Conservation (phyloP, 2,888 invertebrate species). For the Aphodius sticticus region DNA sequence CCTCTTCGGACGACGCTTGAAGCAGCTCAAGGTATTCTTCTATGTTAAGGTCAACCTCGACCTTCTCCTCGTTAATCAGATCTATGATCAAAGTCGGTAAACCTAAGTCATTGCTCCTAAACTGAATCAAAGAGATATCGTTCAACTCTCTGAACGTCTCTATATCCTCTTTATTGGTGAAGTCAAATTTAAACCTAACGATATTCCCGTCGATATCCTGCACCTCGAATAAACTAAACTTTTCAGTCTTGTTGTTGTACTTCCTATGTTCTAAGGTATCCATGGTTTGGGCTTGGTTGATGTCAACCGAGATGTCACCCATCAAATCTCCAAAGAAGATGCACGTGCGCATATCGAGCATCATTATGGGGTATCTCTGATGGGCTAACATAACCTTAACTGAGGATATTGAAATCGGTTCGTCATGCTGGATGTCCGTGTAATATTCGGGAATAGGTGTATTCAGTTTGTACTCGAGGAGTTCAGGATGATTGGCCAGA, state of each 20-base stretch:
- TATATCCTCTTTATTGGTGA: not conserved
- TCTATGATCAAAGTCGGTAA: constrained; percentile 10
- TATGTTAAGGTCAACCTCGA: not conserved
- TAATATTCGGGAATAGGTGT: constrained; percentile 8
- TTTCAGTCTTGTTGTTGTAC: not conserved
- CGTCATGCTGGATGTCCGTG: not conserved
- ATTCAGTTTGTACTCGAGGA: not conserved
- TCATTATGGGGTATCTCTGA: not conserved
- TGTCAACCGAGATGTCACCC: not conserved
- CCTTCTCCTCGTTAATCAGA: constrained; percentile 8
- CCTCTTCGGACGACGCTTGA: not conserved
- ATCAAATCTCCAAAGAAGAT: not conserved
- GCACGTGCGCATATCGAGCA: not conserved
- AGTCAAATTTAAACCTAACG: not conserved
- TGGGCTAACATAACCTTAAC: not conserved
- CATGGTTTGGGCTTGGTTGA: constrained; percentile 9
- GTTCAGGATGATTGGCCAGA: not conserved
- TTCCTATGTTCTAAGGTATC: not conserved
- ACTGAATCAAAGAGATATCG: not conserved
- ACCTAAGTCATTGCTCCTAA: not conserved
- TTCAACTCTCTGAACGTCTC: not conserved
- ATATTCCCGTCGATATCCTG: constrained; percentile 10
- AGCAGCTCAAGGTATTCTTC: not conserved
- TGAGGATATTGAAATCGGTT: not conserved
- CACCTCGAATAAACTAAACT: constrained; percentile 13